Percentiles rank a stretch among this genome's conserved stretches.
These are phyloP conservation scores for Picus viridis DNA, from an alignment of 2,797 vertebrate species.

Conservation along the genomic window DNA sequence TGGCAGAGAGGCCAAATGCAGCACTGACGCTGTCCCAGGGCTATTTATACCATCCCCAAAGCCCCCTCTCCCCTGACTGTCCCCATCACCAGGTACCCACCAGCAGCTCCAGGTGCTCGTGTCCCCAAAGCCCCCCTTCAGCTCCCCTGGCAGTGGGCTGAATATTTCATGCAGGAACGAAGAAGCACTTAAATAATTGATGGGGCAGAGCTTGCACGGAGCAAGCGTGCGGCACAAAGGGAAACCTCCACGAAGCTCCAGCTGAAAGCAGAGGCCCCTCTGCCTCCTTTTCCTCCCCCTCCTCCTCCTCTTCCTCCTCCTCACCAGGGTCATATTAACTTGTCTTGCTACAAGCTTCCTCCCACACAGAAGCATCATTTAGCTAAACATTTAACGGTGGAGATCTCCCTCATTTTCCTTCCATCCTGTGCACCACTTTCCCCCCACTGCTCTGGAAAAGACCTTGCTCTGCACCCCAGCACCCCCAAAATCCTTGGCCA, in stretches of 20 bases:
- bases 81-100: not conserved
- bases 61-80: not conserved
- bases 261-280: not conserved
- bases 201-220: not conserved
- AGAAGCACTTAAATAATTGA: slow-evolving; percentile 72
- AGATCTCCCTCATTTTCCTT: not conserved
- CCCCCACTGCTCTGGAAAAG: not conserved
- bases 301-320: not conserved
- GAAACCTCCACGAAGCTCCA: not conserved
- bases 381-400: fast-evolving
- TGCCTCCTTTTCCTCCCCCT: not conserved
- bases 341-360: not conserved
- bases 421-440: not conserved
- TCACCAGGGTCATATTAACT: not conserved
- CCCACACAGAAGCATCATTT: fast-evolving
- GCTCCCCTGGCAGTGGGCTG: not conserved
- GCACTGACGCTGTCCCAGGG: fast-evolving
- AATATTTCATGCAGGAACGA: slow-evolving; percentile 70
- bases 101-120: not conserved
- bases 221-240: fast-evolving
- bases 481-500: fast-evolving
- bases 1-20: not conserved
- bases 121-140: not conserved
- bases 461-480: not conserved
- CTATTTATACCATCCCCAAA: not conserved